Percentiles rank a stretch among this genome's conserved stretches.
phyloP scores from a whole-genome alignment of 2,797 vertebrate genomes.

The Phrynocephalus guinanensis region DNA sequence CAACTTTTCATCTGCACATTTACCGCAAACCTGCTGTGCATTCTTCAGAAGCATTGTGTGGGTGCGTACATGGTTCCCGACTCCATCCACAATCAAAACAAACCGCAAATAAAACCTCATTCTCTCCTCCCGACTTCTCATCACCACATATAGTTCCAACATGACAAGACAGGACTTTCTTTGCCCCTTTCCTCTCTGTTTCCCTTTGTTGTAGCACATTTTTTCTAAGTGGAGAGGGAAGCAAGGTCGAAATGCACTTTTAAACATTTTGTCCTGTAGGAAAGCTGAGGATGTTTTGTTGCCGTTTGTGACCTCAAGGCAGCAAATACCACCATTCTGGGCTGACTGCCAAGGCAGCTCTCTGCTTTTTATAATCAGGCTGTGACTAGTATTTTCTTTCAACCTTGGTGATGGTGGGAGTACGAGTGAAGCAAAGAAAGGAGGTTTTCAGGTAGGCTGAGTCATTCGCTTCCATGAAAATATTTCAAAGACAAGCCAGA shows the following conservation, averaged over 20 bases:
- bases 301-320: conserved; percentile 5
- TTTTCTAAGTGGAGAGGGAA: conserved; percentile 9
- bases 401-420: neutral
- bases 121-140: neutral
- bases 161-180: neutral
- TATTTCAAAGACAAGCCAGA: neutral
- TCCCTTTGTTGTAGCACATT: conserved; percentile 1
- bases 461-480: neutral
- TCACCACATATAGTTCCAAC: neutral
- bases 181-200: neutral
- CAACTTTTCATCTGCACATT: neutral
- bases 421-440: neutral
- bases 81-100: neutral
- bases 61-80: neutral
- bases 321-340: conserved; percentile 14
- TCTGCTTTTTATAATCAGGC: neutral
- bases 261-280: conserved; percentile 1
- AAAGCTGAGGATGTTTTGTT: conserved; percentile 10
- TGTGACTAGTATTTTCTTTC: neutral
- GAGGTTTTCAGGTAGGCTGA: neutral
- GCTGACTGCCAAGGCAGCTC: conserved; percentile 10
- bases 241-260: conserved; percentile 11
- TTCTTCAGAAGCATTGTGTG: neutral
- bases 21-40: neutral
- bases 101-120: neutral